phyloP scores from a whole-genome alignment of 2,113 vertebrate genomes.

The Tachycineta bicolor region DNA sequence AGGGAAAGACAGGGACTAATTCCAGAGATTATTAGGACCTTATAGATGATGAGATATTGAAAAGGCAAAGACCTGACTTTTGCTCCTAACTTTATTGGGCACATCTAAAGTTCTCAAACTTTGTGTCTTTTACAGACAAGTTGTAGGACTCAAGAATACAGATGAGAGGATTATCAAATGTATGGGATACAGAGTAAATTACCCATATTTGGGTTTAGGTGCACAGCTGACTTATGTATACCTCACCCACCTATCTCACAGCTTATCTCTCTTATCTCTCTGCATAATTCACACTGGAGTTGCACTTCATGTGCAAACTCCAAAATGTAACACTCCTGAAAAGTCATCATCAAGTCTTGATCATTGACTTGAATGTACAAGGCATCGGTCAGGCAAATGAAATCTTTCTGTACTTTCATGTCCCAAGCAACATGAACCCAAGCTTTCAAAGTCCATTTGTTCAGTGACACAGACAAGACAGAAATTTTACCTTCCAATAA shows the following conservation, averaged over 20 bases:
- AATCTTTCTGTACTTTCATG: background rate
- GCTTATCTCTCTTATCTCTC: background rate
- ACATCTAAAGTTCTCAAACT: background rate
- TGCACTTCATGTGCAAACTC: background rate
- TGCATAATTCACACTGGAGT: background rate
- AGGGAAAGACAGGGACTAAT: background rate
- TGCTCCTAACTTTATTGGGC: background rate
- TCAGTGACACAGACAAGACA: background rate
- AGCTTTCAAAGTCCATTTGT: background rate
- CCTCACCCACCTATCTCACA: background rate
- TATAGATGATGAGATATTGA: background rate
- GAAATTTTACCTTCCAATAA: conserved; percentile 73
- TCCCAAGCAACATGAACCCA: background rate
- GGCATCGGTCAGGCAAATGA: background rate
- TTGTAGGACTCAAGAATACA: background rate
- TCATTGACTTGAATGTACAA: background rate
- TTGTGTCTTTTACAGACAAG: background rate
- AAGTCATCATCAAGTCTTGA: background rate
- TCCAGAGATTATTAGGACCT: background rate
- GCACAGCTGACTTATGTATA: background rate
- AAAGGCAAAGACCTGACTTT: background rate
- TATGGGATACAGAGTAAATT: background rate
- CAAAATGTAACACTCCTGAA: background rate
- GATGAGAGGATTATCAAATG: background rate
- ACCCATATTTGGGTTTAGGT: background rate